Conservation (phyloP, 2,888 invertebrate genomes). For the Heliconius sara region DNA sequence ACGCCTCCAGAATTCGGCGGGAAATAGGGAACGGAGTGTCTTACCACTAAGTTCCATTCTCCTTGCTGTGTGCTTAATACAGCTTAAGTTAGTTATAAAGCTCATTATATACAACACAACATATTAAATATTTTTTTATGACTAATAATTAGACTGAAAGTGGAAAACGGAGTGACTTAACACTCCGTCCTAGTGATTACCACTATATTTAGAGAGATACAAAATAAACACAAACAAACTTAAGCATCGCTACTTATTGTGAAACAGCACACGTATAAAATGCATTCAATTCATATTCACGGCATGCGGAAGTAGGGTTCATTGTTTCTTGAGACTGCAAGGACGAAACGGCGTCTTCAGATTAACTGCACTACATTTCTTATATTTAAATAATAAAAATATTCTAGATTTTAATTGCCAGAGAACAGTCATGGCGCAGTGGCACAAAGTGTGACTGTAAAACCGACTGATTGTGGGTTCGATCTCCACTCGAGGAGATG, state of each 20-base stretch:
- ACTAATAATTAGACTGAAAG: background rate
- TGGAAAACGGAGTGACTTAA: background rate
- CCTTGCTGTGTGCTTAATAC: no score
- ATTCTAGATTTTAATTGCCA: background rate
- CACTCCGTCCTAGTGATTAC: background rate
- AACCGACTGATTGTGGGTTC: no score
- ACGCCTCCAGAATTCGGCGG: no score
- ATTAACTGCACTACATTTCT: conserved; percentile 6
- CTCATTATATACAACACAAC: no score
- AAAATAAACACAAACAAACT: background rate
- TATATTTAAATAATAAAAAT: background rate
- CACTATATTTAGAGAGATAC: background rate
- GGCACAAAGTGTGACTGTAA: no score
- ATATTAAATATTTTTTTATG: background rate
- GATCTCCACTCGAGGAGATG: no score
- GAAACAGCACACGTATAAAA: conserved; percentile 40
- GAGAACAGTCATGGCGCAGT: no score
- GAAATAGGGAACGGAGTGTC: no score
- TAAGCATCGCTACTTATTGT: conserved; percentile 12
- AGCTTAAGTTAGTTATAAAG: no score
- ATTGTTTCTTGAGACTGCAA: conserved; percentile 40
- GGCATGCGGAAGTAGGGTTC: conserved; percentile 39
- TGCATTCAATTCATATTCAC: conserved; percentile 42
- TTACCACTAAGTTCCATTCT: no score
- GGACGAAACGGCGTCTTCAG: conserved; percentile 21